A percentile compares a stretch with the other conserved stretches of the same genome.
phyloP scores from a whole-genome alignment of 1,140 invertebrate species.

The Drosophila oshimai region DNA sequence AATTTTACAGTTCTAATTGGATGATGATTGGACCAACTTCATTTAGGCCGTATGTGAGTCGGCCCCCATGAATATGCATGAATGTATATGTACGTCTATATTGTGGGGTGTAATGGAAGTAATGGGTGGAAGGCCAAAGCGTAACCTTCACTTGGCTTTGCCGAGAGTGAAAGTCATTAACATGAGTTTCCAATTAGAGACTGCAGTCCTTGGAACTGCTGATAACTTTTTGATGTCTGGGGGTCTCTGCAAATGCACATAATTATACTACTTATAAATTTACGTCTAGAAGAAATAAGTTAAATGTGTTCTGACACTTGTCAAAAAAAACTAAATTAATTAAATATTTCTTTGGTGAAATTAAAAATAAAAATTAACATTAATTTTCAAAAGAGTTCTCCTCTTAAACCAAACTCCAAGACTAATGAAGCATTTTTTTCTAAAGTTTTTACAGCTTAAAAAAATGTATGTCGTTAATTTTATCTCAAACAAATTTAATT shows the following conservation, averaged over 20 bases:
- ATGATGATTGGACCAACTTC: slow-evolving; percentile 75
- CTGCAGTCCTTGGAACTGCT: neutral
- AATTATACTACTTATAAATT: neutral
- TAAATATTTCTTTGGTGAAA: no score
- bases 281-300: no score
- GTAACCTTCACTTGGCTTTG: slow-evolving; percentile 58
- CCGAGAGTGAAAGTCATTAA: slow-evolving; percentile 64
- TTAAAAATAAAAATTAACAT: no score
- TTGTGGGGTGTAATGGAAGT: neutral
- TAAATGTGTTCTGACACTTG: no score
- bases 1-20: slow-evolving; percentile 79
- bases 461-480: no score
- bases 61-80: slow-evolving; percentile 59
- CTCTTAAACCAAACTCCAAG: no score
- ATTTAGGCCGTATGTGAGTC: slow-evolving; percentile 52
- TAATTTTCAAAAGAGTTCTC: no score
- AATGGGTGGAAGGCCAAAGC: slow-evolving; percentile 21
- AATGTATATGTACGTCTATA: neutral
- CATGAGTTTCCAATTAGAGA: slow-evolving; percentile 57
- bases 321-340: no score
- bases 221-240: neutral
- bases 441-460: no score
- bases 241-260: neutral
- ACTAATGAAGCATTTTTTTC: no score
- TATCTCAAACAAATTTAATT: no score